phyloP scores from a whole-genome alignment of 2,888 invertebrate species.

The Phorcus lineatus region DNA sequence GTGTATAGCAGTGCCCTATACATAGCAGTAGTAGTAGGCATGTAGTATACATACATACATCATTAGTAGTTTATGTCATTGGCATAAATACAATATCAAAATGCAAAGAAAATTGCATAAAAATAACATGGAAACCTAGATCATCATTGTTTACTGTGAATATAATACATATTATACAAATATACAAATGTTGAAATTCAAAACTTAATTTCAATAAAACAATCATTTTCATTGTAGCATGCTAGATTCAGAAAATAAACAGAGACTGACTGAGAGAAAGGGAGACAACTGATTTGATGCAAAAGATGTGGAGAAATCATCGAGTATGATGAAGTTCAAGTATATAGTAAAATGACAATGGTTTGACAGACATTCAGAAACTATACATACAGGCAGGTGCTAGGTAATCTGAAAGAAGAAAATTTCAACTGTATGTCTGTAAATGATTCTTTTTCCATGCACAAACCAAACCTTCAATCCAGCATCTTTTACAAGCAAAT shows the following conservation, averaged over 20 bases:
- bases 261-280: not conserved
- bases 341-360: not conserved
- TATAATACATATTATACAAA: too few relatives aligned
- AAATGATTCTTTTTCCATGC: not conserved
- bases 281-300: not conserved
- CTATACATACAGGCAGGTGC: constrained; percentile 10
- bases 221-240: not conserved
- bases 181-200: too few relatives aligned
- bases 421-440: not conserved
- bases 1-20: not conserved
- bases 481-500: not conserved
- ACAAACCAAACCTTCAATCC: not conserved
- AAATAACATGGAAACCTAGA: too few relatives aligned
- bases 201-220: too few relatives aligned
- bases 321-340: not conserved
- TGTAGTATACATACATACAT: not conserved
- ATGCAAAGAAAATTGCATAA: not conserved
- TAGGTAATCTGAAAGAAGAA: constrained; percentile 8
- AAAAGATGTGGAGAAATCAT: not conserved
- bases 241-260: not conserved
- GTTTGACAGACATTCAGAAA: not conserved
- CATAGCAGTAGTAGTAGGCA: not conserved
- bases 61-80: not conserved
- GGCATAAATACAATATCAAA: not conserved
- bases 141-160: too few relatives aligned